phyloP scores from a whole-genome alignment of 2,888 invertebrate genomes.

The Alentia gelatinosa region DNA sequence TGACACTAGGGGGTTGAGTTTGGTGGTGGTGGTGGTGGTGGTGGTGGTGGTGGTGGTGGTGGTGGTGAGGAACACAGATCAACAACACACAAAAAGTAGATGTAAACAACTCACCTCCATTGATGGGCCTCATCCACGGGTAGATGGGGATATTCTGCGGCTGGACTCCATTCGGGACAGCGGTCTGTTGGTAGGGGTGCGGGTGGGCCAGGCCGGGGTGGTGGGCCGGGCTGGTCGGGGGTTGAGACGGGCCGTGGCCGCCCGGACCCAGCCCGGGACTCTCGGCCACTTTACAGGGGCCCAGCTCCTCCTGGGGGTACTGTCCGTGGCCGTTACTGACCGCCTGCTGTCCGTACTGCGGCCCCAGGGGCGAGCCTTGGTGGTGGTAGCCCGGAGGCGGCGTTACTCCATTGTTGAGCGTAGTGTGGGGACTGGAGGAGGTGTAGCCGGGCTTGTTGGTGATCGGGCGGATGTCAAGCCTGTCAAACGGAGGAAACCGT shows the following conservation, averaged over 20 bases:
- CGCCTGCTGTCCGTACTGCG: constrained; percentile 20
- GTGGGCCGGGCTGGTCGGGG: constrained; percentile 21
- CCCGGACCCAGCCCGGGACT: neutral
- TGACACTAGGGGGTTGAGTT: neutral
- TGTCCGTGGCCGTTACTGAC: constrained; percentile 52
- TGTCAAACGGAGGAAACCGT: constrained; percentile 62
- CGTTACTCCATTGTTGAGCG: neutral
- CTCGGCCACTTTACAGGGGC: constrained; percentile 54
- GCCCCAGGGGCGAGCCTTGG: neutral
- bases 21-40: neutral
- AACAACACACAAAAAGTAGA: neutral
- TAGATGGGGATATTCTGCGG: constrained; percentile 65
- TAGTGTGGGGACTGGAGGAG: neutral
- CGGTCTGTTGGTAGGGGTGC: constrained; percentile 45
- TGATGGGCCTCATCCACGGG: constrained; percentile 68
- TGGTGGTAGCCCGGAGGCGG: neutral
- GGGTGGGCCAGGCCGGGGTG: constrained; percentile 43
- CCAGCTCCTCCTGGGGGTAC: constrained; percentile 54
- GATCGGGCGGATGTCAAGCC: constrained; percentile 60
- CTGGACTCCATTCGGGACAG: constrained; percentile 60
- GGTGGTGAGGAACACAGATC: neutral
- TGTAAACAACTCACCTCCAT: constrained; percentile 61
- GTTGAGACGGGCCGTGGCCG: neutral
- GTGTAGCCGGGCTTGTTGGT: constrained; percentile 23
- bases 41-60: neutral